These are phyloP conservation scores for Galbula dea DNA, from an alignment of 2,113 vertebrate species.

Conservation along the genomic window DNA sequence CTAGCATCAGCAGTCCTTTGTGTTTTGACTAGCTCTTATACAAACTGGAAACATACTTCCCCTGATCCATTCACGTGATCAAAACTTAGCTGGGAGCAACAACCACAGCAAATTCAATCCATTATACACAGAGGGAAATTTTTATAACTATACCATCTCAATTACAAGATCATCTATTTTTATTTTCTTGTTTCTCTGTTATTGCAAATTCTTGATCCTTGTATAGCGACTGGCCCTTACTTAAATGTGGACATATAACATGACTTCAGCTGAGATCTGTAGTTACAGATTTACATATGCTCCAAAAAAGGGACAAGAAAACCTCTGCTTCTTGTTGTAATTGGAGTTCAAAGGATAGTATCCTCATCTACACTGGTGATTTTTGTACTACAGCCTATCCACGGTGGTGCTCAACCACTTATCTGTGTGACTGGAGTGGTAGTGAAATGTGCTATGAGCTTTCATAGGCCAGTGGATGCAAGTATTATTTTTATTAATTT, in stretches of 20 bases:
- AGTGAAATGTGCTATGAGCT: neutral
- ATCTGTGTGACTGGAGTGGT: neutral
- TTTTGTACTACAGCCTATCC: neutral
- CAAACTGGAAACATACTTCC: neutral
- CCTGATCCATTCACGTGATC: neutral
- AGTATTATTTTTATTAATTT: neutral
- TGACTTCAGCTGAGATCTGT: neutral
- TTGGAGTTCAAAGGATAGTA: neutral
- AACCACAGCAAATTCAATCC: neutral
- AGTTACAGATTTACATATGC: neutral
- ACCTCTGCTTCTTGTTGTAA: neutral
- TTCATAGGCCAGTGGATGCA: neutral
- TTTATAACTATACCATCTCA: neutral
- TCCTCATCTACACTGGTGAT: neutral
- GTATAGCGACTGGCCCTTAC: neutral
- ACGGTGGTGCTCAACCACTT: neutral
- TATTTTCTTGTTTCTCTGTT: neutral
- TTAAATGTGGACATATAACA: neutral
- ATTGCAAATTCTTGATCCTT: neutral
- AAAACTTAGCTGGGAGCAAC: neutral
- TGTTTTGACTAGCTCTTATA: neutral
- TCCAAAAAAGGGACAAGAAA: neutral
- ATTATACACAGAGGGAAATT: neutral
- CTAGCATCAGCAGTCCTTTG: neutral
- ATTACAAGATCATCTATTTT: neutral